These are phyloP conservation scores for Rousettus madagascariensis DNA, from an alignment of 2,797 vertebrate genomes.

Conservation along the genomic window DNA sequence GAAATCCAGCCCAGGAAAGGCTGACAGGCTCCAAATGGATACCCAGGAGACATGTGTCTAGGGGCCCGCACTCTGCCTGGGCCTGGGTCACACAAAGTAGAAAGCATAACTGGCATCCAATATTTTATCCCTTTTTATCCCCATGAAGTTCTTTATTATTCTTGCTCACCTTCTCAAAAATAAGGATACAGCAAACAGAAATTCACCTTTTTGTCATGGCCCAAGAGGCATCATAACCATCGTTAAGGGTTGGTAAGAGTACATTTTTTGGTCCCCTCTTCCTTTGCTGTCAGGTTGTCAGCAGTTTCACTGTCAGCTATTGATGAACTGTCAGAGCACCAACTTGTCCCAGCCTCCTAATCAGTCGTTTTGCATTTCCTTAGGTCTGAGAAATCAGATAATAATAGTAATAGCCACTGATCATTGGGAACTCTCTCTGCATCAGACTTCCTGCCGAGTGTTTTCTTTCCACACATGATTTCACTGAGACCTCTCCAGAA, in stretches of 20 bases:
- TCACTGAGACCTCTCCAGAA: neutral
- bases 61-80: neutral
- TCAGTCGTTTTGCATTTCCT: neutral
- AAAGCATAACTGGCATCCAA: neutral
- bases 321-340: neutral
- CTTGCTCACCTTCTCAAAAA: neutral
- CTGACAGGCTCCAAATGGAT: conserved; percentile 18
- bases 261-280: neutral
- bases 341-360: neutral
- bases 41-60: neutral
- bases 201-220: neutral
- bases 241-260: neutral
- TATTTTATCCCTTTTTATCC: neutral
- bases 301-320: neutral
- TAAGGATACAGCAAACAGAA: neutral
- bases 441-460: neutral
- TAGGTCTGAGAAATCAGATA: neutral
- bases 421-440: fast-evolving
- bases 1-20: conserved; percentile 42
- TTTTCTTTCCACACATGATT: fast-evolving
- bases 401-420: neutral
- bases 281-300: neutral
- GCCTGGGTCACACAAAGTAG: fast-evolving
- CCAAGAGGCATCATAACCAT: neutral
- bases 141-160: neutral